Percentiles rank a stretch among this genome's conserved stretches.
Evolutionary conservation across 2,113 vertebrate genomes (phyloP).

Genomic region (Pristiophorus japonicus): DNA sequence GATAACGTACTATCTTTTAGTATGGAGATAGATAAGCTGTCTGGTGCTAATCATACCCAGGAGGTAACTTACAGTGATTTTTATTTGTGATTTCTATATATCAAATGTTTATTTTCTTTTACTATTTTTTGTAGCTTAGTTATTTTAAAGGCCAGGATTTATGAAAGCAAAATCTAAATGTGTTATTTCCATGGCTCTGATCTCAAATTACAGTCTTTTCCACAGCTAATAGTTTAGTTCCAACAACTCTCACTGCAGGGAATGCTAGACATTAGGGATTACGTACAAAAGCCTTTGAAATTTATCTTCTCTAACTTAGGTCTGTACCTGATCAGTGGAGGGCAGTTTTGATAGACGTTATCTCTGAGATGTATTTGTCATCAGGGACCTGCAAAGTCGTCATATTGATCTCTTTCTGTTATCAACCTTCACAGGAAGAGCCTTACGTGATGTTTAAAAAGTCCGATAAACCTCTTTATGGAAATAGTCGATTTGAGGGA

Average conservation of each 20-base stretch:
- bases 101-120: not conserved
- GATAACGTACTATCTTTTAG: not conserved
- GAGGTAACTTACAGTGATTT: not conserved
- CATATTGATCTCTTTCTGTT: slow-evolving; percentile 28
- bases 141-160: not conserved
- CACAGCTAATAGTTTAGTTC: not conserved
- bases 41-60: not conserved
- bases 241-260: not conserved
- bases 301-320: slow-evolving; percentile 5
- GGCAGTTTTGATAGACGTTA: slow-evolving; percentile 12
- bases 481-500: slow-evolving; percentile 93
- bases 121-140: not conserved
- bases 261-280: slow-evolving; percentile 6
- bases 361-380: slow-evolving; percentile 25
- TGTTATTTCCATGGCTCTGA: not conserved
- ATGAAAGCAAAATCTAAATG: not conserved
- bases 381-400: not conserved
- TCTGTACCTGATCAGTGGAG: not conserved
- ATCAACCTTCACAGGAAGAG: slow-evolving; percentile 71
- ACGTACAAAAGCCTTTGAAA: slow-evolving; percentile 1
- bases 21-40: not conserved
- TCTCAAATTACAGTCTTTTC: slow-evolving; percentile 15
- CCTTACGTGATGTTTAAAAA: slow-evolving; percentile 98
- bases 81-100: not conserved
- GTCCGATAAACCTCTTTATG: slow-evolving; percentile 92